phyloP scores from a whole-genome alignment of 2,888 invertebrate genomes.

The Hydropsyche betteni region DNA sequence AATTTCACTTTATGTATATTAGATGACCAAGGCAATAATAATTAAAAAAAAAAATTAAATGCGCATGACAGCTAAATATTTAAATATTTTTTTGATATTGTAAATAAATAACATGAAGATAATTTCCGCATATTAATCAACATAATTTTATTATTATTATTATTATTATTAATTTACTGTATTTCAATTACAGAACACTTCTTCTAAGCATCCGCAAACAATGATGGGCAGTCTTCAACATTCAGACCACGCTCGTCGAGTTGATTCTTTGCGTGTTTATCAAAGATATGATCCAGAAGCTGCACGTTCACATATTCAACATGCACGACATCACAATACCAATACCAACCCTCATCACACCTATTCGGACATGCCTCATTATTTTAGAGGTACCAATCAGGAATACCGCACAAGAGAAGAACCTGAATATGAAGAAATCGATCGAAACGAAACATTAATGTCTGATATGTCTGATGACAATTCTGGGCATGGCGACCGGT shows the following conservation, averaged over 20 bases:
- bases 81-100: background rate
- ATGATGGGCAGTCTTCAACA: slow-evolving; percentile 73
- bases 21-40: too few species aligned
- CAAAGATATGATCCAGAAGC: slow-evolving; percentile 67
- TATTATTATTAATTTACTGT: background rate
- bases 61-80: background rate
- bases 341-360: slow-evolving; percentile 70
- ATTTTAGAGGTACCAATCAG: slow-evolving; percentile 66
- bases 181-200: slow-evolving; percentile 76
- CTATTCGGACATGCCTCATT: slow-evolving; percentile 75
- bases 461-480: slow-evolving; percentile 82
- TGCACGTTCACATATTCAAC: slow-evolving; percentile 55
- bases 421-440: slow-evolving; percentile 85
- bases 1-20: too few species aligned
- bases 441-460: slow-evolving; percentile 75
- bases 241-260: slow-evolving; percentile 68
- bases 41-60: too few species aligned
- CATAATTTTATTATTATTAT: slow-evolving; percentile 45
- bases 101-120: slow-evolving; percentile 9
- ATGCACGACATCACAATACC: slow-evolving; percentile 59
- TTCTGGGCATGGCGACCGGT: slow-evolving; percentile 68
- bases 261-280: slow-evolving; percentile 63
- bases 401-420: slow-evolving; percentile 73
- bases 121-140: slow-evolving; percentile 19
- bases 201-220: slow-evolving; percentile 81